phyloP scores from a whole-genome alignment of 2,113 vertebrate species.

The Cavia porcellus region DNA sequence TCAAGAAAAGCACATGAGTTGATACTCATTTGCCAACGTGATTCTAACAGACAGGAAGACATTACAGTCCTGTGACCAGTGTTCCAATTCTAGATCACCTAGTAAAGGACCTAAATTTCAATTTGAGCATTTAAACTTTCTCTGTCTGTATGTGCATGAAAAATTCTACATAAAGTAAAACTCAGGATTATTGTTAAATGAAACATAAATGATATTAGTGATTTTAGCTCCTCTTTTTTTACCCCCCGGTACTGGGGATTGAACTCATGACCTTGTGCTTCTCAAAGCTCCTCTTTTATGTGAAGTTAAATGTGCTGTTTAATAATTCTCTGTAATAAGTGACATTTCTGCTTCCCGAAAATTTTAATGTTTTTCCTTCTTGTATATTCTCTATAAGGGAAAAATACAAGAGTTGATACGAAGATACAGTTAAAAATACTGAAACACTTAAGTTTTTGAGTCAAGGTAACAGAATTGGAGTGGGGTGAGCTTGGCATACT shows the following conservation, averaged over 20 bases:
- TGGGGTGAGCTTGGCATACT: background rate
- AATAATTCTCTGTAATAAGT: background rate
- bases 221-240: background rate
- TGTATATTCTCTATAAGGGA: background rate
- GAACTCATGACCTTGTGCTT: too few relatives aligned
- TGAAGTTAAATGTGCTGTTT: background rate
- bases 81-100: background rate
- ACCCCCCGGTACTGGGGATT: too few relatives aligned
- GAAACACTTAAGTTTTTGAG: background rate
- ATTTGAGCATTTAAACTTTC: background rate
- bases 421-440: background rate
- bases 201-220: background rate
- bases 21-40: background rate
- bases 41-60: background rate
- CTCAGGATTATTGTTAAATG: background rate
- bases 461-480: background rate
- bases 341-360: background rate
- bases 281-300: background rate
- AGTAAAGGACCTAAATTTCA: background rate
- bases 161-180: conserved; percentile 6
- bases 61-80: background rate
- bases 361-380: background rate
- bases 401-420: background rate
- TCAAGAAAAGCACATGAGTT: background rate
- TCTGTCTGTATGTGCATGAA: background rate